phyloP scores from a whole-genome alignment of 2,113 vertebrate genomes.

The Gasterosteus aculeatus region DNA sequence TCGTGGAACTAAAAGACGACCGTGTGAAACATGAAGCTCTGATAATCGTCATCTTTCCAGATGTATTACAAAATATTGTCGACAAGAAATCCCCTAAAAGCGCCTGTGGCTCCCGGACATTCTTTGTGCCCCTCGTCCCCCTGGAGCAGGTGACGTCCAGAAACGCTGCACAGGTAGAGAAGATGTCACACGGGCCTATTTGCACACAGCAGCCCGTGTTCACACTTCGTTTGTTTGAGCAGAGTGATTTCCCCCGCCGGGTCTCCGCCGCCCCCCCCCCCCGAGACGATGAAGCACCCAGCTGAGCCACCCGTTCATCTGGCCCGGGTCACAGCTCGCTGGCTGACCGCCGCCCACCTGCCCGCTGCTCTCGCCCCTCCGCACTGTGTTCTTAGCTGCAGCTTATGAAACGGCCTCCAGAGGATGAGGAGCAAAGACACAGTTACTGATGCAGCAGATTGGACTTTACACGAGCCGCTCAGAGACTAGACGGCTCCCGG shows the following conservation, averaged over 20 bases:
- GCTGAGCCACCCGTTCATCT: constrained; percentile 60
- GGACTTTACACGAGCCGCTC: constrained; percentile 49
- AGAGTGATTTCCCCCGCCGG: constrained; percentile 62
- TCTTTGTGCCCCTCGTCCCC: neutral
- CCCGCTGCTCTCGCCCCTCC: too few relatives aligned
- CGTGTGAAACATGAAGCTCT: neutral
- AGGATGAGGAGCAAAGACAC: neutral
- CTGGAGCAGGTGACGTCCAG: constrained; percentile 64
- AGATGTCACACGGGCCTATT: constrained; percentile 62
- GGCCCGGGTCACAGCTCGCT: constrained; percentile 52
- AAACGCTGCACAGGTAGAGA: constrained; percentile 53
- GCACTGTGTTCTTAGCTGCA: too few relatives aligned
- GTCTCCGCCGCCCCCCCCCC: constrained; percentile 45
- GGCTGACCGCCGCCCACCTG: too few relatives aligned
- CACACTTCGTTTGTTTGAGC: constrained; percentile 67
- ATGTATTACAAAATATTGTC: constrained; percentile 21
- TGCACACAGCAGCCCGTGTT: constrained; percentile 65
- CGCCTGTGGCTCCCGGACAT: constrained; percentile 61
- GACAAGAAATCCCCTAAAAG: constrained; percentile 39
- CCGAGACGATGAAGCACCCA: constrained; percentile 48
- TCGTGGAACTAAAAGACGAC: neutral
- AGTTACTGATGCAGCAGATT: constrained; percentile 47
- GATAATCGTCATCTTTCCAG: neutral
- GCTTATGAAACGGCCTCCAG: too few relatives aligned
- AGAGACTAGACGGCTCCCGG: constrained; percentile 51